Conservation (phyloP, 2,888 invertebrate genomes). For the Tholera decimalis region DNA sequence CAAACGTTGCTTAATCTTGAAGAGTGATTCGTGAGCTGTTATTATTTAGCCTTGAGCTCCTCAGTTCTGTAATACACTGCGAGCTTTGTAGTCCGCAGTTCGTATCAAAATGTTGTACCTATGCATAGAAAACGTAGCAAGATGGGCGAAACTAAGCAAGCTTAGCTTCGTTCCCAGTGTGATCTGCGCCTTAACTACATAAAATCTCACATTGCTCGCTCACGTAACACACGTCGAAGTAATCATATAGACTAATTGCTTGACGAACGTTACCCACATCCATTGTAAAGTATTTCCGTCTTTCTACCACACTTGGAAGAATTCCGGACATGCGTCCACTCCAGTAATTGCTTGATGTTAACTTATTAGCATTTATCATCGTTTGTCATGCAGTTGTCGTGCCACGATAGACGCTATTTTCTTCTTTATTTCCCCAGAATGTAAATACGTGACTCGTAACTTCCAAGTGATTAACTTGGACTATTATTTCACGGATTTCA, state of each 20-base stretch:
- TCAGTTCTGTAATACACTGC: too few species aligned
- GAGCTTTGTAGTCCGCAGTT: too few species aligned
- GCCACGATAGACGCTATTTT: neutral
- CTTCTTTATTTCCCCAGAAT: slow-evolving; percentile 8
- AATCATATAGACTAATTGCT: slow-evolving; percentile 54
- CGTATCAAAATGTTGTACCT: too few species aligned
- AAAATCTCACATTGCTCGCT: slow-evolving; percentile 53
- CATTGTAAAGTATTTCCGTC: slow-evolving; percentile 62
- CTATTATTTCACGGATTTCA: neutral
- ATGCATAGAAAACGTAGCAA: too few species aligned
- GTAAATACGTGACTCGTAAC: neutral
- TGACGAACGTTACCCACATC: slow-evolving; percentile 49
- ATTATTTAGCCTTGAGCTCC: too few species aligned
- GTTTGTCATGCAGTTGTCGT: slow-evolving; percentile 35
- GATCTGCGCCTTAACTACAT: slow-evolving; percentile 19
- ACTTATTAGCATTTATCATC: slow-evolving; percentile 33
- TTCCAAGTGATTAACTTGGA: neutral
- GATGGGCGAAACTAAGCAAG: neutral
- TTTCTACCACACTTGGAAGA: slow-evolving; percentile 44
- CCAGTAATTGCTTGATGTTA: slow-evolving; percentile 37
- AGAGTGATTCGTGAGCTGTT: too few species aligned
- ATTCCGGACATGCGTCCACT: slow-evolving; percentile 55
- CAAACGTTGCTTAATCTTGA: too few species aligned
- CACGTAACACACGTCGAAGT: slow-evolving; percentile 55
- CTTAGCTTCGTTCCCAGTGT: neutral